Conservation (phyloP, 1,140 invertebrate genomes). For the Drosophila arizonae region DNA sequence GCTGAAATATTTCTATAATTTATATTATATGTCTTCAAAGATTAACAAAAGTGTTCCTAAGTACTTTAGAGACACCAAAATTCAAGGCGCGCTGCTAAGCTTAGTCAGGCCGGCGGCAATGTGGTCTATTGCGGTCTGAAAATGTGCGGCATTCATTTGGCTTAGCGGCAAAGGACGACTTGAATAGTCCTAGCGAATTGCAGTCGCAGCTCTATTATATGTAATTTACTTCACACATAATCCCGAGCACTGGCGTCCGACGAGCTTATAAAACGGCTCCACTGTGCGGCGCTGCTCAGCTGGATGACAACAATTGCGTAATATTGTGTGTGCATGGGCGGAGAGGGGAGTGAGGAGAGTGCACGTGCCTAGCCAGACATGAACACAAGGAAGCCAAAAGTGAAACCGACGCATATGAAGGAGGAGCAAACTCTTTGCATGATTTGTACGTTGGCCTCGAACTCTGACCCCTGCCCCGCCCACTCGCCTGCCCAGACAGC, state of each 20-base stretch:
- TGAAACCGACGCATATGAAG: slow-evolving; percentile 32
- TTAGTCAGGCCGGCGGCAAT: slow-evolving; percentile 18
- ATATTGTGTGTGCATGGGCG: not conserved
- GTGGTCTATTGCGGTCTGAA: slow-evolving; percentile 30
- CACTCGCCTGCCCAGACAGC: not conserved
- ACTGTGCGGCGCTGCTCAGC: slow-evolving; percentile 7
- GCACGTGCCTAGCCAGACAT: slow-evolving; percentile 13
- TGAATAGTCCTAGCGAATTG: slow-evolving; percentile 26
- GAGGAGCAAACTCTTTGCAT: slow-evolving; percentile 23
- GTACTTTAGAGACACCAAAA: no score
- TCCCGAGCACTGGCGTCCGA: slow-evolving; percentile 9
- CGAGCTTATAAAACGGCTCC: slow-evolving; percentile 14
- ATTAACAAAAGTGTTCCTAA: no score
- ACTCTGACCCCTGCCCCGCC: slow-evolving; percentile 1
- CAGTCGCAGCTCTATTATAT: slow-evolving; percentile 18
- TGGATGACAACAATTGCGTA: slow-evolving; percentile 43
- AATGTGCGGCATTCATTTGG: slow-evolving; percentile 40
- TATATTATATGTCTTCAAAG: no score
- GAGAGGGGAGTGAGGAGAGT: not conserved
- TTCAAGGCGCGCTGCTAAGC: no score
- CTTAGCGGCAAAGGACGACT: slow-evolving; percentile 24
- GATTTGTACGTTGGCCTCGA: slow-evolving; percentile 44
- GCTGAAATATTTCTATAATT: no score
- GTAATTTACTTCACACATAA: slow-evolving; percentile 38
- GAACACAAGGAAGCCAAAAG: slow-evolving; percentile 23